phyloP scores from a whole-genome alignment of 2,797 vertebrate genomes.

The Clarias platycephalus region DNA sequence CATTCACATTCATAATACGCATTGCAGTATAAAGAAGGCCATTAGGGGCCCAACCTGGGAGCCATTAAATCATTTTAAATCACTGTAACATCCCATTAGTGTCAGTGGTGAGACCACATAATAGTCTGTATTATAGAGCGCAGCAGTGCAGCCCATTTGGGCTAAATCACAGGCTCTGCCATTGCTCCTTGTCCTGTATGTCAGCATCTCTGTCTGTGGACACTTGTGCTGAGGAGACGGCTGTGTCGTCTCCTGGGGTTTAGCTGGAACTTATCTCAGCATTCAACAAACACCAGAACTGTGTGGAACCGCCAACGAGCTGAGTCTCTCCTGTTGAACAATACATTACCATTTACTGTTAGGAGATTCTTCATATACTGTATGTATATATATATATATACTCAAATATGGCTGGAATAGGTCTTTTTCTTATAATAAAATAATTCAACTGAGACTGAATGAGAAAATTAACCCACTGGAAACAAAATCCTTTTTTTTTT shows the following conservation, averaged over 20 bases:
- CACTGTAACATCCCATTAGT: constrained; percentile 99
- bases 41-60: constrained; percentile 99
- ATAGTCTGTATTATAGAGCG: constrained; percentile 98
- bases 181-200: constrained; percentile 73
- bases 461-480: not conserved
- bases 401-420: constrained; percentile 8
- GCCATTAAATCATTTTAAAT: constrained; percentile 99
- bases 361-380: not conserved
- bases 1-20: constrained; percentile 99
- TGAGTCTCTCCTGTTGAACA: not conserved
- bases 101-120: constrained; percentile 97
- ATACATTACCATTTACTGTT: not conserved
- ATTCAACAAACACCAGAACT: constrained; percentile 16
- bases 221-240: constrained; percentile 57
- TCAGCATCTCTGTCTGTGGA: constrained; percentile 71
- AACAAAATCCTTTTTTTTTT: not conserved
- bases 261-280: constrained; percentile 5
- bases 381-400: not conserved
- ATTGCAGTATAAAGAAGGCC: constrained; percentile 98
- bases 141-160: constrained; percentile 96
- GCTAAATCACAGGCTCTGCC: constrained; percentile 83
- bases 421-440: not conserved
- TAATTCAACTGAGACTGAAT: not conserved
- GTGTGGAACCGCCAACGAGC: not conserved
- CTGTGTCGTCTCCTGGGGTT: constrained; percentile 27